These are phyloP conservation scores for Xestia ashworthii DNA, from an alignment of 2,888 invertebrate species.

Conservation along the genomic window DNA sequence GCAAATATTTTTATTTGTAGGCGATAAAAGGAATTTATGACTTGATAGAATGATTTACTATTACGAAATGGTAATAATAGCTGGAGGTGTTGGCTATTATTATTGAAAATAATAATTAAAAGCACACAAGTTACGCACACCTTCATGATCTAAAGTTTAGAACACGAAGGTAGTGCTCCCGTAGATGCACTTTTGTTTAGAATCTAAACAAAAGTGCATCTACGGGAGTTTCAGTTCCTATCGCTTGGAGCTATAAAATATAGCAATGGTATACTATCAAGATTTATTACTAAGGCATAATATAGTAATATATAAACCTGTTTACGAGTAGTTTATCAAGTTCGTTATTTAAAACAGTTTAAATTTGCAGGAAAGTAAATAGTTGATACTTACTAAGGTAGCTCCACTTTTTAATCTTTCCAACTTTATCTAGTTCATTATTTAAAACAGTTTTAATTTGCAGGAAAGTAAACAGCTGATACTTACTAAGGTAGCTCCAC, in stretches of 20 bases:
- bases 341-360: conserved; percentile 32
- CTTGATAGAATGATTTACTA: conserved; percentile 38
- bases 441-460: conserved; percentile 21
- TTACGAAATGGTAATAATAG: conserved; percentile 29
- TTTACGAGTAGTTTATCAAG: conserved; percentile 26
- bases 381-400: neutral
- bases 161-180: no score
- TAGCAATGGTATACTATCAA: conserved; percentile 27
- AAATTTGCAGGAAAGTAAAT: conserved; percentile 23
- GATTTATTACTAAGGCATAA: conserved; percentile 35
- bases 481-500: neutral
- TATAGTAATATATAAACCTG: conserved; percentile 3
- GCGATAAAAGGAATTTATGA: conserved; percentile 37
- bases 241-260: conserved; percentile 37
- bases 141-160: neutral
- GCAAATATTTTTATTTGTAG: conserved; percentile 41
- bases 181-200: no score
- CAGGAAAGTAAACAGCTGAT: conserved; percentile 29
- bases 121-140: conserved; percentile 17
- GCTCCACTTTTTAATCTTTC: neutral
- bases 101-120: conserved; percentile 21
- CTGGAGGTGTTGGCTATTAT: conserved; percentile 31
- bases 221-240: conserved; percentile 5
- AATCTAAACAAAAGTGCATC: conserved; percentile 10
- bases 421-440: conserved; percentile 21